Base-by-base conservation (phyloP, 2,888 invertebrate species). In the Selenia dentaria region DNA sequence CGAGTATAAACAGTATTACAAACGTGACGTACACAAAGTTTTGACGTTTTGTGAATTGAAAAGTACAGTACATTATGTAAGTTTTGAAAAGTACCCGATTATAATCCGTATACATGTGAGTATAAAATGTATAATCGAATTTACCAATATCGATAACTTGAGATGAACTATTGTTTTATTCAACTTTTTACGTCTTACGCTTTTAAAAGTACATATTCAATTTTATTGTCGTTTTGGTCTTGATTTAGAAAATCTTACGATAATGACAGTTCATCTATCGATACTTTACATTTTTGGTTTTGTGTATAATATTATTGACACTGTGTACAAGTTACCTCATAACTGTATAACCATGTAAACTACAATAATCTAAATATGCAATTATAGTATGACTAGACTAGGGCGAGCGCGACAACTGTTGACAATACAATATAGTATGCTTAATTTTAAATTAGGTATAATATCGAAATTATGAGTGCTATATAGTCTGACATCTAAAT, bases 381-480 rank as follows among this genome's bases (percentile, higher is more conserved):
- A 69, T 68, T 69, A 64, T 69, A 68, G 63, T 79, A 69, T 69
- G 77, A 65, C 75, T 87, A 88, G 77, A 65, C 75, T 87, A 88
- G 89, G 89, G 89, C 89, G 89, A 89, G 89, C 79, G 71, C 66
- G 78, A 75, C 70, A 85, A 87, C 79, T 60, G 72, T 82, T 86
- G 89, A 90, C 89, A 90, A 87, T 87, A 87, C 83, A 74, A 70
- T 77, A 74, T 67, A 74, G 65, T 77, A 83, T 82, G 79, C 77
- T 79, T 85, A 79, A 76, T 79, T 79, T 74, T 63, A 73, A 72
- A 71, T 72, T 70, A 78, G 67, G 62, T 70, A 46, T 70, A 69
- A 46, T 70, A 69, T 64, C 45, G 60, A 57, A 57, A 65, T 55
- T 63, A 57, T 54, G 62, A 64, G 70, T 73, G 67, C 67, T 75